Evolutionary conservation across 2,888 invertebrate species (phyloP), one percentile per base, ranked within the genome.

Genomic region (Euzetes globulus): DNA sequence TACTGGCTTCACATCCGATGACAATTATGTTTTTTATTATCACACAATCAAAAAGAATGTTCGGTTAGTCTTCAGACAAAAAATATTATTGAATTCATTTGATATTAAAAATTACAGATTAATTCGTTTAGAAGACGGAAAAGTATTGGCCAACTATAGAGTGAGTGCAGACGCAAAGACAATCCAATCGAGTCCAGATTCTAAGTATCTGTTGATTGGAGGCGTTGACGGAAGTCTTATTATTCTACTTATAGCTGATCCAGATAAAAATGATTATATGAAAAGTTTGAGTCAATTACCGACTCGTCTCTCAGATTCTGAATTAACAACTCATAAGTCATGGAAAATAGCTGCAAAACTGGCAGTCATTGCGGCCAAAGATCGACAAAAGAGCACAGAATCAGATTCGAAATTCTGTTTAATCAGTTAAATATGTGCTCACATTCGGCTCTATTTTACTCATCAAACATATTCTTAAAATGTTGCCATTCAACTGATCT

Each of bases 11-110:
- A 96, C 94, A 75, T 90, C 91, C 78, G 93, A 90, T 1, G 94
- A 97, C 79, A 90, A 93, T 80, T 96, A 98, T 80, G 97, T 97
- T 1, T 87, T 97, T 71, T 98, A 98, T 82, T 98, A 98, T 81
- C 97, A 98, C 82, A 92, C 94, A 78, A 97, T 97, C 0, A 88
- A 91, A 80, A 93, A 95, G 83, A 97, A 97, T 0, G 86, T 98
- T 73, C 86, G 97, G 76, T 91, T 19, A 9, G 60, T 60, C 1
- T 33, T 58, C 58, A 58, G 19, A 22, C 33, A 4, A 7, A 33
- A 6, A 33, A 33, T 33, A 6, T 33, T 33, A 33, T 33, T 33
- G 33, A 33, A 33, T 33, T 33, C 7, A 33, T 6, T 6, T 33
- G 7, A 33, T 33, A 6, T 33, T 19, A 27, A 11, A 22, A 97